Base-by-base conservation (phyloP, 2,797 vertebrate genomes). In the Anas bernieri region DNA sequence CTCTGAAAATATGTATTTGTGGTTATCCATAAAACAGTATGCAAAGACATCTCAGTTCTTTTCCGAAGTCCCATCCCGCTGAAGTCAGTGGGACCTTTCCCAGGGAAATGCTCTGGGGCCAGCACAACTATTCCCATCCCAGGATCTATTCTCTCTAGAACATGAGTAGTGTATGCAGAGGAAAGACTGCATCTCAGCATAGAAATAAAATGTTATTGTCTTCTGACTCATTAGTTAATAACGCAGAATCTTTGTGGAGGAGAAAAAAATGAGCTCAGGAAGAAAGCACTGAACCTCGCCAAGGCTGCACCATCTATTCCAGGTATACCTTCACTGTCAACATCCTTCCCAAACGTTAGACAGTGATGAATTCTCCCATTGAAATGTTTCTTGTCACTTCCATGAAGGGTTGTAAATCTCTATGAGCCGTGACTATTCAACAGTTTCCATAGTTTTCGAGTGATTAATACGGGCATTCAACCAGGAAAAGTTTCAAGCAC, bases 341-440 rank as follows among this genome's bases (percentile, higher is more conserved):
- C 55, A 77, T 64, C 75, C 78, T 87, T 72, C 82, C 81, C 62
- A 75, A 89, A 73, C 39, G 17, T 70, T 62, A 75, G 85, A 54
- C 48, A 68, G 18, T 74, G 86, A 90, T 79, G 85, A 88, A 88
- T 80, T 41, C 20, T 67, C 58, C 35, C 55, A 64, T 46, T 89
- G 52, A 75, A 56, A 48, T 87, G 45, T 1, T 3, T 13, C 68
- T 67, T 88, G 69, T 94, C 54, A 83, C 13, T 87, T 92, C 84
- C 83, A 86, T 66, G 43, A 85, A 74, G 33, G 68, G 66, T 17
- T 89, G 75, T 83, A 88, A 94, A 89, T 93, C 59, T 87, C 30
- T 31, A 5, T 54, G 58, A 85, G 55, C 26, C 77, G 31, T 56
- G 62, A 70, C 73, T 62, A 30, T 52, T 31, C 66, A 83, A 75